These are phyloP conservation scores for Anolis carolinensis DNA, from an alignment of 2,113 vertebrate species.

Conservation along the genomic window DNA sequence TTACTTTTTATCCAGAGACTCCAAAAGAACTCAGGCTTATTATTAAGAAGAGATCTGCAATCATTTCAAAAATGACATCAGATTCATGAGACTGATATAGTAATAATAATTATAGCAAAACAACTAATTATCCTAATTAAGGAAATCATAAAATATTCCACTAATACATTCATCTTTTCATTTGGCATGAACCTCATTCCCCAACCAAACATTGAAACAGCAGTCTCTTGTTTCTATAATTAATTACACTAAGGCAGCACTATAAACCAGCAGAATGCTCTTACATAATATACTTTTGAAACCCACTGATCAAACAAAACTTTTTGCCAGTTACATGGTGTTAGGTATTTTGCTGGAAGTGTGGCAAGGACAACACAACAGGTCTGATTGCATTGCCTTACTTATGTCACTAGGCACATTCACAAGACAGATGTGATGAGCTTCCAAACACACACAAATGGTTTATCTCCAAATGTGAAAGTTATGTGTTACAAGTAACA, in stretches of 20 bases:
- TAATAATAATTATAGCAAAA: not conserved
- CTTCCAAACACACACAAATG: not conserved
- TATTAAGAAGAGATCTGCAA: not conserved
- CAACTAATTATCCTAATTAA: slow-evolving; percentile 5
- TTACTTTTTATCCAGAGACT: not conserved
- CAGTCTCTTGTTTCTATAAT: not conserved
- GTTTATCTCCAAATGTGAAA: not conserved
- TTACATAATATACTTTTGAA: not conserved
- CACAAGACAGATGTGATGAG: not conserved
- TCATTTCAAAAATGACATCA: not conserved
- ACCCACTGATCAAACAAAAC: not conserved
- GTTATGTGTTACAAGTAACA: too few relatives aligned
- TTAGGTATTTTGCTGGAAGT: not conserved
- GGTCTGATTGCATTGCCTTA: not conserved
- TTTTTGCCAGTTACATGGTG: not conserved
- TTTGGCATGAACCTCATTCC: not conserved
- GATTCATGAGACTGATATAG: not conserved
- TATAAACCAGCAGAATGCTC: not conserved
- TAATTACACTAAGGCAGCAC: not conserved
- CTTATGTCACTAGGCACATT: not conserved
- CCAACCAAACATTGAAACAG: not conserved
- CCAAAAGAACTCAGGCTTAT: too few relatives aligned
- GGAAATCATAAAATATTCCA: not conserved
- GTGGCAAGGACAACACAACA: not conserved
- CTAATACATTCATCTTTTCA: not conserved